Evolutionary conservation across 1,140 invertebrate genomes (phyloP), one percentile per base, ranked within the genome.

Genomic region (Melitaea cinxia): DNA sequence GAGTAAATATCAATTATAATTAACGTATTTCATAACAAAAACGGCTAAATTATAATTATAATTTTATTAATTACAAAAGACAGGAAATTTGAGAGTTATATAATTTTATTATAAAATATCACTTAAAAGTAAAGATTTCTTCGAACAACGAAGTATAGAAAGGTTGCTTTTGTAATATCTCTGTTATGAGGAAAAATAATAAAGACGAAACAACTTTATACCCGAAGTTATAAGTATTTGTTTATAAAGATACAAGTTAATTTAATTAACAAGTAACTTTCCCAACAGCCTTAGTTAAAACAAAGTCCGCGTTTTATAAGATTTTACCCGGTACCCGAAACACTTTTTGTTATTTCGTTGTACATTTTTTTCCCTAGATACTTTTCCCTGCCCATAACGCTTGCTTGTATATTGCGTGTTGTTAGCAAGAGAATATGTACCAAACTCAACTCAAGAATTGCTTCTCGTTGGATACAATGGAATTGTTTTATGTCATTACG

Each of bases 181-280:
- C 39, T 30, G 42, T 58, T 58, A 33, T 33, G 15, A 33, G 4
- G 54, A 42, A 56, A 56, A 56, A 56, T 55, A 55, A 55, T 56
- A 45, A 56, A 56, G 30, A 37, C 35, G 3, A 24, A 56, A 63
- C 28, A 63, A 56, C 53, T 63, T 49, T 59, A 24, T 33, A 33
- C 28, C 19, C 9, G 30, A 37, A 56, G 30, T 56, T 63, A 17
- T 23, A 45, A 21, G 50, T 55, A 63, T 63, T 42, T 55, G 61
- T 63, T 61, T 53, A 61, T 61, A 61, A 56, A 56, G 52, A 56
- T 56, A 56, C 35, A 56, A 66, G 63, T 63, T 63, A 30, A 63
- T 61, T 67, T 67, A 70, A 70, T 68, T 71, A 71, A 50, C 60
- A 67, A 71, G 60, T 63, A 63, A 58, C 61, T 67, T 35, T 63